Evolutionary conservation across 1,140 invertebrate genomes (phyloP), one percentile per base, ranked within the genome.

Genomic region (Ceratina australensis): DNA sequence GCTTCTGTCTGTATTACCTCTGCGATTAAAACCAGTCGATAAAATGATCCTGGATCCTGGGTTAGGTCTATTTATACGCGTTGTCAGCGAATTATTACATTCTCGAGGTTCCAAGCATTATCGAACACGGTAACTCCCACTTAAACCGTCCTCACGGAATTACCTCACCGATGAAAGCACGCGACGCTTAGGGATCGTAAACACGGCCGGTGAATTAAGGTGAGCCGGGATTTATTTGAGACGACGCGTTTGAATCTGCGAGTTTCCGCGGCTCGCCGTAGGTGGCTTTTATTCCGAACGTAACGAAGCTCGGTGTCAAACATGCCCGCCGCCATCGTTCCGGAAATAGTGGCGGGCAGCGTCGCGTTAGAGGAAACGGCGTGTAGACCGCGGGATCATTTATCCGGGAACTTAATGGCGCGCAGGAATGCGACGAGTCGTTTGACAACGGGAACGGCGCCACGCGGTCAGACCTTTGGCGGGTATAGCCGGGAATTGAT

Each of bases 391-490:
- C 76, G 54, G 76, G 84, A 81, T 83, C 84, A 75, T 87, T 87
- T 87, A 87, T 86, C 24, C 87, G 74, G 57, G 73, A 59, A 84
- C 71, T 87, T 87, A 84, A 87, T 86, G 86, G 78, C 61, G 80
- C 33, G 67, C 54, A 22, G 71, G 80, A 81, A 82, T 83, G 66
- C 65, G 57, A 15, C 28, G 74, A 42, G 64, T 66, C 80, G 67
- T 72, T 79, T 80, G 74, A 84, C 83, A n/a, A 84, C 66, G 52
- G 76, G 87, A 87, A 84, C 65, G 78, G 59, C 78, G 56, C 63
- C 75, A 22, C 59, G 69, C 57, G 65, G 28, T 24, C 56, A 56
- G 22, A 56, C 59, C 56, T 68, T 69, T 64, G 82, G 79, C 60
- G 63, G 57, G 49, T 71, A 68, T 42, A 69, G 50, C 71, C 71